A percentile compares a stretch with the other conserved stretches of the same genome.
Evolutionary conservation across 92 coral and sea anemone species (phyloP).

Genomic region (Epizoanthus illoricatus): DNA sequence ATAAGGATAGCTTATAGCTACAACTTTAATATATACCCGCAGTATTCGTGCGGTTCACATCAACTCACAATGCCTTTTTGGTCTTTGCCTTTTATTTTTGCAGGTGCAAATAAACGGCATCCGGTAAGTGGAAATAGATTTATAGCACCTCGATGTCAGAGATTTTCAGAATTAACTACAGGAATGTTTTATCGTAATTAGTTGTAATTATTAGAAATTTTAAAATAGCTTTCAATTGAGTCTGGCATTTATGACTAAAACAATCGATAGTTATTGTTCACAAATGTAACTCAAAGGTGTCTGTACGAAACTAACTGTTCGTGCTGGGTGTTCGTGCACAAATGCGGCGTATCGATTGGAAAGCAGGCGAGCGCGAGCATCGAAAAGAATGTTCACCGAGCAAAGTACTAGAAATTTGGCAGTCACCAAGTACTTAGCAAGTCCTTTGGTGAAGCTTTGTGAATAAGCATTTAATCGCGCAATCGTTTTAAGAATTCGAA

Average conservation of each 20-base stretch:
- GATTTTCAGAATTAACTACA: neutral
- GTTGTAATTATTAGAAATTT: neutral
- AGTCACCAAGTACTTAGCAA: too few species aligned
- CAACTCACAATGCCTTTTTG: slow-evolving; percentile 11
- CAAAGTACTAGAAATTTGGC: too few species aligned
- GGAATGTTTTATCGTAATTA: neutral
- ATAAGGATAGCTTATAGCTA: too few species aligned
- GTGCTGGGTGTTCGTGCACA: too few species aligned
- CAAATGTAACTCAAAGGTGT: neutral
- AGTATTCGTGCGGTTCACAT: neutral
- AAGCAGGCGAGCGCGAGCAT: too few species aligned
- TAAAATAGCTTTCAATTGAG: neutral
- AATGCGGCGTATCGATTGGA: too few species aligned
- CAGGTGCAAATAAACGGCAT: slow-evolving; percentile 39
- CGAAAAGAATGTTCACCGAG: too few species aligned
- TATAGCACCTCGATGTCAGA: neutral
- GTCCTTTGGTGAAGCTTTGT: too few species aligned
- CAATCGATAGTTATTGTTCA: neutral
- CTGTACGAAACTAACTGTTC: too few species aligned
- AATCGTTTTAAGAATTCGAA: too few species aligned
- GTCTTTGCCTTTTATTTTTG: neutral
- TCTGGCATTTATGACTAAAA: neutral
- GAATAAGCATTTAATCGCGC: too few species aligned
- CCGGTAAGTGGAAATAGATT: slow-evolving; percentile 3
- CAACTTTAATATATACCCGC: too few species aligned